Conservation (phyloP, 2,113 vertebrate species). For the Rhabdornis inornatus region DNA sequence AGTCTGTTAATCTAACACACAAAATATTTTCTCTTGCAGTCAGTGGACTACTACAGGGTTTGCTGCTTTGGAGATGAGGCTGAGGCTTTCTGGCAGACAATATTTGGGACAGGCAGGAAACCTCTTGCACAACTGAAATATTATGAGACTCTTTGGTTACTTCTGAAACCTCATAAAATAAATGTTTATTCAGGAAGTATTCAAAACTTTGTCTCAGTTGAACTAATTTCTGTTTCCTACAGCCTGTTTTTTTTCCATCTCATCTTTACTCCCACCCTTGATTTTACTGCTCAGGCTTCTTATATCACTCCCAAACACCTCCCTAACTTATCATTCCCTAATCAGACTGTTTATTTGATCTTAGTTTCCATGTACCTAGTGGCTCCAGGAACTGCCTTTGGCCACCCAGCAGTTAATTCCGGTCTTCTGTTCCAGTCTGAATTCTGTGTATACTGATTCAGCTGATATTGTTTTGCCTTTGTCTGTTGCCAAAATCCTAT, state of each 20-base stretch:
- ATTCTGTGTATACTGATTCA: not conserved
- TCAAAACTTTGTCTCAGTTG: not conserved
- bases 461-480: not conserved
- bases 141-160: not conserved
- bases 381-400: not conserved
- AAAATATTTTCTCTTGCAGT: not conserved
- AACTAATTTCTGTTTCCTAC: not conserved
- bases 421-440: not conserved
- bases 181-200: not conserved
- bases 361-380: not conserved
- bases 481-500: not conserved
- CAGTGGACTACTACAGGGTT: not conserved
- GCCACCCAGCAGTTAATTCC: not conserved
- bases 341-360: not conserved
- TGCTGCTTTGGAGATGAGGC: not conserved
- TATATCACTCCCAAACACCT: not conserved
- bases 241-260: not conserved
- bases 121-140: not conserved
- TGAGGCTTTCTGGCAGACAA: not conserved
- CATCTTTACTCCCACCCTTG: not conserved
- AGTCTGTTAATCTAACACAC: not conserved
- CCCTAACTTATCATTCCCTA: not conserved
- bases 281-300: not conserved
- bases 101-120: accelerated
- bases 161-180: not conserved